Conservation (phyloP, 2,888 invertebrate species). For the Gymnosoma rotundatum region DNA sequence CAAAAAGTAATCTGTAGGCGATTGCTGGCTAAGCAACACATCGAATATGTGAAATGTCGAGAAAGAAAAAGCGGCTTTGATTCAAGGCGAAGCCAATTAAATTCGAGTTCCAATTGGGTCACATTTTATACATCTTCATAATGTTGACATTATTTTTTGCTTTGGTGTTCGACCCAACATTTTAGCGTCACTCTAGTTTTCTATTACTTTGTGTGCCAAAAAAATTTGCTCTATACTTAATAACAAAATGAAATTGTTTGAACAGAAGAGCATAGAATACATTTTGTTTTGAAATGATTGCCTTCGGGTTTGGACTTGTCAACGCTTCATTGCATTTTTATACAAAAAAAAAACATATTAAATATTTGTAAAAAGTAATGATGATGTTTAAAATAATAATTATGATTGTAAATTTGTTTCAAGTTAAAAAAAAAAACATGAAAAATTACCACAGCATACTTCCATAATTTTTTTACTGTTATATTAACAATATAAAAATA, state of each 20-base stretch:
- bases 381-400: constrained; percentile 24
- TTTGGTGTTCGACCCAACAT: constrained; percentile 31
- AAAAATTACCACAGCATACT: not conserved
- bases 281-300: constrained; percentile 40
- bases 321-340: constrained; percentile 61
- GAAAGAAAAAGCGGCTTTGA: not conserved
- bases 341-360: constrained; percentile 7
- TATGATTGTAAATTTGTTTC: not conserved
- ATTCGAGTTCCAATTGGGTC: constrained; percentile 23
- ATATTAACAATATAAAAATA: too few species aligned
- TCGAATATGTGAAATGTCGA: too few species aligned
- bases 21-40: too few species aligned
- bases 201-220: constrained; percentile 7
- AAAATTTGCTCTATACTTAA: constrained; percentile 32
- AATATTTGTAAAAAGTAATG: not conserved
- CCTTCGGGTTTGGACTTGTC: constrained; percentile 59
- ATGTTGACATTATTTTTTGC: constrained; percentile 31
- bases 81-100: not conserved
- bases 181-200: constrained; percentile 50
- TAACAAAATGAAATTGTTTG: constrained; percentile 21
- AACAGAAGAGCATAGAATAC: constrained; percentile 9
- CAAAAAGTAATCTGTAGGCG: too few species aligned
- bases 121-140: constrained; percentile 9
- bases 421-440: too few species aligned
- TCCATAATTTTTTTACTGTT: too few species aligned